phyloP scores from a whole-genome alignment of 2,888 invertebrate species.

The Cantharis rufa region DNA sequence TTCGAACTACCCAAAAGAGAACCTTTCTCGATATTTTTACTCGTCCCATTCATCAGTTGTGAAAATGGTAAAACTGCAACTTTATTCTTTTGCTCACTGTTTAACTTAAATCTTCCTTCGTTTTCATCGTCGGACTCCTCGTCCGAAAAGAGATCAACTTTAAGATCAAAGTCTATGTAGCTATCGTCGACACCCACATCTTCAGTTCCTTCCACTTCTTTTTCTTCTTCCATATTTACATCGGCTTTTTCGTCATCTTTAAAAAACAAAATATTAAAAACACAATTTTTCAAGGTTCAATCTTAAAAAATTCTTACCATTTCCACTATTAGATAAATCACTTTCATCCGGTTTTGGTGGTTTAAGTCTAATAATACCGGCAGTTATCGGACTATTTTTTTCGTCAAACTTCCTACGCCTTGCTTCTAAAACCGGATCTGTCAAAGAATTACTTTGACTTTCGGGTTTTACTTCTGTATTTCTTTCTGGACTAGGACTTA shows the following conservation, averaged over 20 bases:
- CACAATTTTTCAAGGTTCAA: neutral
- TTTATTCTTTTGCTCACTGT: conserved; percentile 20
- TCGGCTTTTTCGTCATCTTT: neutral
- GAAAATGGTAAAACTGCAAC: conserved; percentile 31
- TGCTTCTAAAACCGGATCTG: conserved; percentile 59
- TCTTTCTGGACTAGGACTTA: conserved; percentile 35
- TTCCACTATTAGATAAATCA: conserved; percentile 11
- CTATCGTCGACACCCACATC: conserved; percentile 36
- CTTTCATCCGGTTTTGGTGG: conserved; percentile 33
- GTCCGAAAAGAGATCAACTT: conserved; percentile 51
- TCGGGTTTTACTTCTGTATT: conserved; percentile 7
- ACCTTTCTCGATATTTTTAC: conserved; percentile 14
- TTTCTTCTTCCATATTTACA: conserved; percentile 12
- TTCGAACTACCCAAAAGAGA: neutral
- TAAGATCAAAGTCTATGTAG: conserved; percentile 43
- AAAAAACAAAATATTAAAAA: neutral
- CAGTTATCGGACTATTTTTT: conserved; percentile 55
- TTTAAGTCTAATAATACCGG: conserved; percentile 58
- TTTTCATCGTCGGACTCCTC: conserved; percentile 54
- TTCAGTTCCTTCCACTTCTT: conserved; percentile 37
- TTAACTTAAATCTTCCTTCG: conserved; percentile 52
- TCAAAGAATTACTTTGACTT: conserved; percentile 17
- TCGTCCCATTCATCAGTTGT: conserved; percentile 28
- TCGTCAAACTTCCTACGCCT: conserved; percentile 60
- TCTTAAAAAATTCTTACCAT: conserved; percentile 1